Percentiles rank a stretch among this genome's conserved stretches.
Evolutionary conservation across 2,113 vertebrate genomes (phyloP).

Genomic region (Pterocles orientalis): DNA sequence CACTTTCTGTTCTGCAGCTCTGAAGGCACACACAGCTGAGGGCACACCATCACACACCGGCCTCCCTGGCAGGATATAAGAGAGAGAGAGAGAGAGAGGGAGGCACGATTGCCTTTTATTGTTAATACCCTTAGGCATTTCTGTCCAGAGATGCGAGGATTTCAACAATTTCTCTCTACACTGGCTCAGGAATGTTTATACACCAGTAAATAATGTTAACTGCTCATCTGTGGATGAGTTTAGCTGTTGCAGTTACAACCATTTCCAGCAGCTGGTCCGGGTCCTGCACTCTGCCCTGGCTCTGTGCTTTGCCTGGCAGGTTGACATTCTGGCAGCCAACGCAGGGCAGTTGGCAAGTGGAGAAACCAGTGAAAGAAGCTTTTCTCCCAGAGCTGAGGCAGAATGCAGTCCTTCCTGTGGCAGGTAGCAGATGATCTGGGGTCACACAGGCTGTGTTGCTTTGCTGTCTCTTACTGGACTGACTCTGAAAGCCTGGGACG

Average conservation of each 20-base stretch:
- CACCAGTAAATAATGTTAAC: constrained; percentile 25
- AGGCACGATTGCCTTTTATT: background rate
- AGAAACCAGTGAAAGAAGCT: background rate
- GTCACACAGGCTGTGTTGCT: background rate
- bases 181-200: background rate
- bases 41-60: background rate
- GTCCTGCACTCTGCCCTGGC: background rate
- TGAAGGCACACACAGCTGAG: background rate
- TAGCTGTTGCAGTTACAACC: background rate
- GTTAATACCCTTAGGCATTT: background rate
- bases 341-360: background rate
- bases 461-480: background rate
- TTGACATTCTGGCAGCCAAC: background rate
- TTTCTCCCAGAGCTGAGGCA: background rate
- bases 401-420: background rate
- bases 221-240: background rate
- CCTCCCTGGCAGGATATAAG: background rate
- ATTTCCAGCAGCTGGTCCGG: background rate
- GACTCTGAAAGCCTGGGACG: background rate
- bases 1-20: background rate
- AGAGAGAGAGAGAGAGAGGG: background rate
- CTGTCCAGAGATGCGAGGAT: background rate
- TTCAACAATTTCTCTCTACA: background rate
- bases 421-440: background rate
- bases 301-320: background rate